Base-by-base conservation (phyloP, 2,888 invertebrate species). In the Adelognathus sp. region DNA sequence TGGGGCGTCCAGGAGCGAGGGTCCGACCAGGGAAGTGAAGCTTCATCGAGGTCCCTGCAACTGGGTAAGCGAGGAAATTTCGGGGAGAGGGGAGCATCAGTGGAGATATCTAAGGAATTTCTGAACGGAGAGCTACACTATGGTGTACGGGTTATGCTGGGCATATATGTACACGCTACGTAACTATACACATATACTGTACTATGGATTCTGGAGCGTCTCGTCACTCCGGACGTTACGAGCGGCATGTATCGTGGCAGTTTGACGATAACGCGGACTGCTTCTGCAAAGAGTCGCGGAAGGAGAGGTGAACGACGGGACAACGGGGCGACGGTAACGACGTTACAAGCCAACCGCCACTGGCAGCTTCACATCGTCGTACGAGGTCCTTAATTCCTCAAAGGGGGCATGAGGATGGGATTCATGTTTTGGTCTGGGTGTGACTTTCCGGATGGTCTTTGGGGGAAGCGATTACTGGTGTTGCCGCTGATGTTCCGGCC, bases 101-200 rank as follows among this genome's bases (percentile, higher is more conserved):
- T 29, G 5, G 50, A 69, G 82, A 81, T 87, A 86, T 87, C 88
- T 88, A 85, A 86, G 87, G 86, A 90, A 90, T 90, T 89, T 89
- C 87, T 87, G 84, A 89, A 87, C 82, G 79, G 50, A 70, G 60
- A 63, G 52, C 46, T 44, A 66, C 31, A 31, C 73, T 78, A 69
- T 70, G 71, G 72, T 52, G 67, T 44, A 71, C 61, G 71, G 60
- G 61, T 39, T 64, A 44, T 24, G 75, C 52, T 61, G 52, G 54
- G 44, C 60, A 69, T 64, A 41, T 72, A 71, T 39, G 61, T 27
- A 27, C 52, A 61, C 54, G 50, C 18, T 58, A 58, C 14, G 31
- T 58, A 46, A 46, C 56, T 46, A 58, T 58, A 69, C 52, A 69
- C 16, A 41, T 36, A 41, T 69, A 54, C 29, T 16, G 16, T 21